phyloP scores from a whole-genome alignment of 2,113 vertebrate species.

The Orthonyx spaldingii region DNA sequence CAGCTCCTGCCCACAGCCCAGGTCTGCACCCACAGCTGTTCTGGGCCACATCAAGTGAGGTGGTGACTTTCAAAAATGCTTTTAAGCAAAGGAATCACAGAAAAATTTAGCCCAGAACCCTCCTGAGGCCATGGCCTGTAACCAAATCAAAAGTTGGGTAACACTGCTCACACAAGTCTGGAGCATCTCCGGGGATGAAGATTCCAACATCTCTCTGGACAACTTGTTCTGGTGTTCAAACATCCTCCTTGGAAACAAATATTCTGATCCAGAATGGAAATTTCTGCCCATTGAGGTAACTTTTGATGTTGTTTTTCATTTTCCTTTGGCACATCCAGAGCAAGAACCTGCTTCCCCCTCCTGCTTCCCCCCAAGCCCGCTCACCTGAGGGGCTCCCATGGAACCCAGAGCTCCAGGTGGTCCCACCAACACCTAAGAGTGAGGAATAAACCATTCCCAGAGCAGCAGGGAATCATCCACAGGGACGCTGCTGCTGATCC shows the following conservation, averaged over 20 bases:
- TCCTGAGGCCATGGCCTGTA: background rate
- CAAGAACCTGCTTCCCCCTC: background rate
- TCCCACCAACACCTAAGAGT: background rate
- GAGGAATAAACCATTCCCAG: background rate
- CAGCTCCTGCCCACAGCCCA: background rate
- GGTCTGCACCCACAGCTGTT: background rate
- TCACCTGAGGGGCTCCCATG: background rate
- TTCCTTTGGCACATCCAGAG: background rate
- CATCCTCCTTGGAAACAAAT: background rate
- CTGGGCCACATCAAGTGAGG: rapidly evolving
- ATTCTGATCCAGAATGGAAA: background rate
- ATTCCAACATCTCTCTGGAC: background rate
- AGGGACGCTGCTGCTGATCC: background rate
- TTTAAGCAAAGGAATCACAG: background rate
- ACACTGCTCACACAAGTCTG: rapidly evolving
- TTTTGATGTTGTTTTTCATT: background rate
- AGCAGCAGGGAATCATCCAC: background rate
- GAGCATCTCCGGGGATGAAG: background rate
- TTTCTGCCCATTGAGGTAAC: background rate
- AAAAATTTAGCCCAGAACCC: background rate
- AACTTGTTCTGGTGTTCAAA: background rate
- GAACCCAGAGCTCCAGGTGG: background rate
- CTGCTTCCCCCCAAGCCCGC: background rate
- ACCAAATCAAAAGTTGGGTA: background rate
- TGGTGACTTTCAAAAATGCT: background rate